phyloP scores from a whole-genome alignment of 2,888 invertebrate species.

The Tipula unca region DNA sequence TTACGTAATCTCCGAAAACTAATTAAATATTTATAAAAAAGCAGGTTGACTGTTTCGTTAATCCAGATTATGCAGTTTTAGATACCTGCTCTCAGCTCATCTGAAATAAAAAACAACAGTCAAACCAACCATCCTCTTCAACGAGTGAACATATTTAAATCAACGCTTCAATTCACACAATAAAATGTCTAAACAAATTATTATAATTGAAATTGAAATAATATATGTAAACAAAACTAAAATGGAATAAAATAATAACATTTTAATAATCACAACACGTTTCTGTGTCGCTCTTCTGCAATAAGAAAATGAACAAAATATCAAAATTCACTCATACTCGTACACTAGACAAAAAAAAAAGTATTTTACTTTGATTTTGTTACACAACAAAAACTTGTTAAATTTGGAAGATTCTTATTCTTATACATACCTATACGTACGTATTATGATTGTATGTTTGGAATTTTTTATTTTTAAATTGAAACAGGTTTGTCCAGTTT shows the following conservation, averaged over 20 bases:
- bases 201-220: background rate
- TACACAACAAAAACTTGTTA: background rate
- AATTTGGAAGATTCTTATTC: background rate
- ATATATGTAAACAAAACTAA: background rate
- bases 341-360: background rate
- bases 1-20: too few relatives aligned
- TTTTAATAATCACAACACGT: background rate
- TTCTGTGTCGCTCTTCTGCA: background rate
- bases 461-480: background rate
- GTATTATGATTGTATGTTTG: background rate
- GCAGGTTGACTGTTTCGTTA: too few relatives aligned
- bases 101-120: too few relatives aligned
- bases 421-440: background rate
- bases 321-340: background rate
- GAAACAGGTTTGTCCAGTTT: conserved; percentile 16
- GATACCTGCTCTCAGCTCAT: too few relatives aligned
- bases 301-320: background rate
- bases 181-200: background rate
- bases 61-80: too few relatives aligned
- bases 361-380: background rate
- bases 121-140: background rate
- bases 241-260: background rate
- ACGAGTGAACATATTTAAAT: background rate
- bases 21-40: too few relatives aligned
- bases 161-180: background rate